These are phyloP conservation scores for Zoanthus sansibaricus DNA, from an alignment of 92 coral and sea anemone species.

Conservation along the genomic window DNA sequence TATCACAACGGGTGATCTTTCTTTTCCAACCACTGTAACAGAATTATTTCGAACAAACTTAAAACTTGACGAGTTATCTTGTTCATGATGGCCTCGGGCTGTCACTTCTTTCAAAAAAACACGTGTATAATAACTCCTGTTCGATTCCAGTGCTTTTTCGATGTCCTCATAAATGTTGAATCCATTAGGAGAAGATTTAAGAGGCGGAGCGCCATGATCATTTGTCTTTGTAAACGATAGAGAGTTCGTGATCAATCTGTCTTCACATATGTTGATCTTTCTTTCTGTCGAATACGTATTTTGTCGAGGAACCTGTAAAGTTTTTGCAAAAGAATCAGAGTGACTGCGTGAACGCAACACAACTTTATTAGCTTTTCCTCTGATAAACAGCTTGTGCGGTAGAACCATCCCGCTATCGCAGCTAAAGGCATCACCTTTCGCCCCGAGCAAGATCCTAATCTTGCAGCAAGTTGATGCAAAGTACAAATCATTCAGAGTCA, in stretches of 20 bases:
- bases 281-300: background rate
- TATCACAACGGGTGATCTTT: background rate
- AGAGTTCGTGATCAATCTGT: background rate
- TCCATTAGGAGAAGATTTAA: background rate
- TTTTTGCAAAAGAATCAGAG: background rate
- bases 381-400: slow-evolving; percentile 16
- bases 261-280: background rate
- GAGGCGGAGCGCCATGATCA: background rate
- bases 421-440: background rate
- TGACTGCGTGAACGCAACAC: background rate
- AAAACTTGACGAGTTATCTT: background rate
- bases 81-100: background rate
- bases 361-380: background rate
- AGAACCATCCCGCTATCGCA: background rate
- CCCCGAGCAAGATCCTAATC: slow-evolving; percentile 1
- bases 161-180: slow-evolving; percentile 17
- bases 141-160: slow-evolving; percentile 5
- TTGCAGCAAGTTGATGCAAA: slow-evolving; percentile 30
- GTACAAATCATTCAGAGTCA: slow-evolving; percentile 36
- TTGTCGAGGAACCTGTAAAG: background rate
- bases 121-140: background rate
- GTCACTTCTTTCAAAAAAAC: background rate
- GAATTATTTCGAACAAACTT: background rate
- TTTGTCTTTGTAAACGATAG: background rate
- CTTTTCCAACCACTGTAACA: background rate